Evolutionary conservation across 2,797 vertebrate species (phyloP), one percentile per base, ranked within the genome.

Genomic region (Sarcophilus harrisii): DNA sequence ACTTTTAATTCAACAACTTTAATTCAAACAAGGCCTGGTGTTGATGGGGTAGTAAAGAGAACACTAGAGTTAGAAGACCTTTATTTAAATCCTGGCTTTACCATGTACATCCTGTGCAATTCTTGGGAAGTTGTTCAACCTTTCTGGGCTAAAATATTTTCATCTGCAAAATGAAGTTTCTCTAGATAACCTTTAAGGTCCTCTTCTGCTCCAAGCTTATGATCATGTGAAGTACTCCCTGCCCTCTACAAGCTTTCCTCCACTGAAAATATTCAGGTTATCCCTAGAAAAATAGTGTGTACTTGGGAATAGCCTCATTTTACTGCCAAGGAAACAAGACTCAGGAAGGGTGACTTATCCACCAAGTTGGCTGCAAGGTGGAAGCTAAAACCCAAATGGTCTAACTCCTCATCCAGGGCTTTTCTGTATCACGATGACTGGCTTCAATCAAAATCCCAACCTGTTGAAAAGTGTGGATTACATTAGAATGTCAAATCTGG

Each of bases 31-130:
- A 87, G 38, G 73, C 38, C 21, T 87, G 24, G 38, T 87, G 24
- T 0, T 38, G 66, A 4, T 1, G 57, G 58, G 1, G 59, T 29
- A 0, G 0, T 55, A 5, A 45, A 62, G 0, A 0, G 8, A 52
- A 11, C 57, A 92, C 87, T 14, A 21, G 57, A 91, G 60, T 30
- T 0, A 0, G n/a, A 91, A 1, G 5, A 38, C 73, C 91, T 2
- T 1, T 38, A 54, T 28, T 58, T 38, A 11, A 92, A 73, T 66
- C 30, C 38, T 32, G 30, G 27, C 87, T 32, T 4, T 57, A 45
- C 89, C 16, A 13, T 28, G 57, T 87, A 59, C 59, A 21, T 9
- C 1, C 3, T 0, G 1, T 18, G n/a, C 5, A 16, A 87, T 54
- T 58, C 45, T 38, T 32, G 54, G 3, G 0, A 49, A 59, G 12